phyloP scores from a whole-genome alignment of 1,140 invertebrate species.

The Leptonema lineaticorne region DNA sequence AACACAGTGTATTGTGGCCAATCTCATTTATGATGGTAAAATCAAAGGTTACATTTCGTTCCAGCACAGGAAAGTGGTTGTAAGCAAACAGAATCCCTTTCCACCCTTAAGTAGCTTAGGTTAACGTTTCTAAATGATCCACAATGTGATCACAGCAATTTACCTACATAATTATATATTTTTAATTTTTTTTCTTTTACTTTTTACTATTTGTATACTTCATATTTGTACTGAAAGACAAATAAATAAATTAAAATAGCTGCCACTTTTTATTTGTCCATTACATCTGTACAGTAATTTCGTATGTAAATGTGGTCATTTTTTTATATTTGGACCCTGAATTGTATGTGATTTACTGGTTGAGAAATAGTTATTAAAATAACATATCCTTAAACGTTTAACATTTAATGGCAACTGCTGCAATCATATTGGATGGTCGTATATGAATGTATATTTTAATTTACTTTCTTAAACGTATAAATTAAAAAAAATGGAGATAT shows the following conservation, averaged over 20 bases:
- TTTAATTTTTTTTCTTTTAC: not conserved
- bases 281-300: no score
- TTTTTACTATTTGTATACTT: no score
- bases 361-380: no score
- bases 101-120: slow-evolving; percentile 67
- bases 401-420: not conserved
- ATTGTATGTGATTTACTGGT: no score
- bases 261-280: no score
- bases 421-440: slow-evolving; percentile 2
- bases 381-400: no score
- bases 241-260: no score
- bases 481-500: not conserved
- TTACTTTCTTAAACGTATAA: not conserved
- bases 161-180: not conserved
- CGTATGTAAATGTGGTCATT: no score
- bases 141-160: slow-evolving; percentile 10
- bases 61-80: slow-evolving; percentile 94
- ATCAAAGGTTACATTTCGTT: slow-evolving; percentile 97
- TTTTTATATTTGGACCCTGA: not conserved
- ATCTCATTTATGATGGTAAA: slow-evolving; percentile 93
- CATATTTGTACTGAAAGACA: no score
- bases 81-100: slow-evolving; percentile 97
- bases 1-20: slow-evolving; percentile 93
- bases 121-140: slow-evolving; percentile 36
- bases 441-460: not conserved